Percentiles rank a stretch among this genome's conserved stretches.
phyloP scores from a whole-genome alignment of 2,113 vertebrate species.

The Mungos mungo region DNA sequence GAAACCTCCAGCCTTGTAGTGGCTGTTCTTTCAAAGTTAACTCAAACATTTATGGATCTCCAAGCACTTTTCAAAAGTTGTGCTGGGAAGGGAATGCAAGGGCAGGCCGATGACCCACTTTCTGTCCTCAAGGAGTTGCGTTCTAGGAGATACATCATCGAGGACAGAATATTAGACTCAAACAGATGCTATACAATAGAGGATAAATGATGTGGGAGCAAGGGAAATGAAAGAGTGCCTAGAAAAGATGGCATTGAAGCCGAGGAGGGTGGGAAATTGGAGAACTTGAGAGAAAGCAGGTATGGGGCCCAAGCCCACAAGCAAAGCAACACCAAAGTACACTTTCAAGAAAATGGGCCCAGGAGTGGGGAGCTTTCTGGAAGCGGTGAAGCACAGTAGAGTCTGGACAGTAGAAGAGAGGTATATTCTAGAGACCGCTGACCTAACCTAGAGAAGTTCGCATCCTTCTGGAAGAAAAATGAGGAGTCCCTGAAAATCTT shows the following conservation, averaged over 20 bases:
- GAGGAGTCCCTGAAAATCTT: neutral
- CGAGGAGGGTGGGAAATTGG: neutral
- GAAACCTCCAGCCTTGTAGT: neutral
- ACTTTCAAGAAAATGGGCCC: neutral
- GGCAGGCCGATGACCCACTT: neutral
- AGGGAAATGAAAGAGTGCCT: neutral
- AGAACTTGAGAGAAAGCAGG: neutral
- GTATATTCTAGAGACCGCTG: neutral
- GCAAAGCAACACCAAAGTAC: neutral
- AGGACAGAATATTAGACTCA: neutral
- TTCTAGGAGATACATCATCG: neutral
- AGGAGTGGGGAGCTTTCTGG: neutral
- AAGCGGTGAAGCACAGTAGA: neutral
- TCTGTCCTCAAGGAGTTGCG: neutral
- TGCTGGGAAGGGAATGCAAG: neutral
- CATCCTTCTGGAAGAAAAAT: neutral
- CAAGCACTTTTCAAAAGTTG: neutral
- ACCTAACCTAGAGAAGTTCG: neutral
- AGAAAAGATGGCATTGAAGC: neutral
- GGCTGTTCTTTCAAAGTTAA: slow-evolving; percentile 13
- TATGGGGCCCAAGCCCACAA: neutral
- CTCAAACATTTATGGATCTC: neutral
- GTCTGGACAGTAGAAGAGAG: neutral
- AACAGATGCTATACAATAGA: neutral
- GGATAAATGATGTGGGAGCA: neutral